Evolutionary conservation across 23 tunicate species (phyloP).

Genomic region (Trididemnum clinides): DNA sequence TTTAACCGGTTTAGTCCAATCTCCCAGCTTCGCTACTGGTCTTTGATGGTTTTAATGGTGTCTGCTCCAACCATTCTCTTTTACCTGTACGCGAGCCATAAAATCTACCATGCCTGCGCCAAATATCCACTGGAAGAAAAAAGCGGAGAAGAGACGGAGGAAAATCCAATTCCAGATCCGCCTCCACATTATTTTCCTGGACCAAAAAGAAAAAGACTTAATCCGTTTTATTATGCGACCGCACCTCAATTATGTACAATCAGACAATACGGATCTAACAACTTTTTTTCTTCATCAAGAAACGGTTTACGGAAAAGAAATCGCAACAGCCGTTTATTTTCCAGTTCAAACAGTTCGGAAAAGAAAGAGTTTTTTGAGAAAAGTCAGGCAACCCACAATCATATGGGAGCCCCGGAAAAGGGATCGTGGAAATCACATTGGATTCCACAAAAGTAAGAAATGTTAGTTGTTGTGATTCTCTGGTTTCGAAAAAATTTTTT

Average conservation of each 20-base stretch:
- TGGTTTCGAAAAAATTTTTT: too few relatives aligned
- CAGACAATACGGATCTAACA: conserved; percentile 29
- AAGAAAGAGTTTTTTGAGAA: too few relatives aligned
- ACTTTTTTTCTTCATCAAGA: neutral
- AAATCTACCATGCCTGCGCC: conserved; percentile 82
- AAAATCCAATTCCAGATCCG: conserved; percentile 15
- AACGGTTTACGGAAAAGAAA: too few relatives aligned
- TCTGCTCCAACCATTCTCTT: conserved; percentile 80
- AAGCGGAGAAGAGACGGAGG: neutral
- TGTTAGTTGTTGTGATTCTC: too few relatives aligned
- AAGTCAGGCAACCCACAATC: too few relatives aligned
- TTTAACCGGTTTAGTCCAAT: conserved; percentile 93
- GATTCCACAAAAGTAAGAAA: too few relatives aligned
- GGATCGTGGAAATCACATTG: too few relatives aligned
- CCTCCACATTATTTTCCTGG: conserved; percentile 29
- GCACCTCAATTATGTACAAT: conserved; percentile 52
- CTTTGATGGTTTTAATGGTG: conserved; percentile 89
- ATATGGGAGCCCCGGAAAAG: too few relatives aligned
- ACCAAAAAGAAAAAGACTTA: conserved; percentile 20
- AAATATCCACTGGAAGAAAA: conserved; percentile 59
- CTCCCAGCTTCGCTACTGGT: conserved; percentile 97
- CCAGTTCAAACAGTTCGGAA: too few relatives aligned
- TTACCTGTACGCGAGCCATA: conserved; percentile 78
- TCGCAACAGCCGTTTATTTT: too few relatives aligned
- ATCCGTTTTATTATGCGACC: conserved; percentile 22